Conservation (phyloP, 2,888 invertebrate genomes). For the Adelphocoris suturalis region DNA sequence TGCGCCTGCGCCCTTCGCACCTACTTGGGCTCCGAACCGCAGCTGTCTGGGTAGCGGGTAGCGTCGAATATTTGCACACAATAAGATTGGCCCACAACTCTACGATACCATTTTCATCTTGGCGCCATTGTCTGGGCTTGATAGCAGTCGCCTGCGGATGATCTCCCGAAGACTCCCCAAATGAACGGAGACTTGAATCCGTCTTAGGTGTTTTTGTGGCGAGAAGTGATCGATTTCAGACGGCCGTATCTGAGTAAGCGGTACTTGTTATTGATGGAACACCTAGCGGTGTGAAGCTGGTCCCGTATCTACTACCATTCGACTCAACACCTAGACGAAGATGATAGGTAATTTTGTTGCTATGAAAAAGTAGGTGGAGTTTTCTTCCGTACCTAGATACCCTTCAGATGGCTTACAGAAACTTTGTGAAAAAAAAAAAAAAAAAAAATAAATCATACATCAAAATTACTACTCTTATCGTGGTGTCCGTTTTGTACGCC, state of each 20-base stretch:
- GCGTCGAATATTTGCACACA: conserved; percentile 30
- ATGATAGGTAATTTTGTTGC: too few species aligned
- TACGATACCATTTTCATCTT: not conserved
- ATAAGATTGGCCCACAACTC: conserved; percentile 10
- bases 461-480: too few species aligned
- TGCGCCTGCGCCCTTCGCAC: too few species aligned
- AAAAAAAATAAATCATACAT: too few species aligned
- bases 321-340: too few species aligned
- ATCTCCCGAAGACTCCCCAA: not conserved
- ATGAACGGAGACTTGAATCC: not conserved
- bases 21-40: not conserved
- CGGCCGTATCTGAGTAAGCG: not conserved
- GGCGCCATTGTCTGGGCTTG: conserved; percentile 11
- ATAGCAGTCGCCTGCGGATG: not conserved
- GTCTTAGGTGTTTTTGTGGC: not conserved
- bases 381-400: too few species aligned
- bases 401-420: too few species aligned
- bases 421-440: too few species aligned
- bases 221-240: not conserved
- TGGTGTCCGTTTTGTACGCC: too few species aligned
- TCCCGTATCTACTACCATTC: not conserved
- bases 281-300: not conserved
- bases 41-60: not conserved
- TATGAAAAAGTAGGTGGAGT: too few species aligned
- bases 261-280: not conserved